Evolutionary conservation across 2,113 vertebrate genomes (phyloP), one percentile per base, ranked within the genome.

Genomic region (Proteles cristata): DNA sequence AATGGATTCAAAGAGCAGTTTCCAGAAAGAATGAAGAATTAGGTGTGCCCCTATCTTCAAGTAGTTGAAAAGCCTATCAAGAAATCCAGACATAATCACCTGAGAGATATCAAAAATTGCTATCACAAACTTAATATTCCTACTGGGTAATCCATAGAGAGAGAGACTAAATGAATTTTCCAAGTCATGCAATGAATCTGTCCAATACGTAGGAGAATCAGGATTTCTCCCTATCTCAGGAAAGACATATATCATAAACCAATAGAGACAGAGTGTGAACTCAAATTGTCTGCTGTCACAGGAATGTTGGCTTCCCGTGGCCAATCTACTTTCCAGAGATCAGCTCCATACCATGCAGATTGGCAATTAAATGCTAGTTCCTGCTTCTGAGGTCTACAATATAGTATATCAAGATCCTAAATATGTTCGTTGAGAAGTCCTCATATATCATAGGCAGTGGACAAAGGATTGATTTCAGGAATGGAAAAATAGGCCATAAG

Each of bases 1-100:
- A 48, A 19, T 11, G 89, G 26, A 93, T 21, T 92, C 21, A 58
- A 90, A 35, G 86, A 73, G 28, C n/a, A 2, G 0, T 63, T 84
- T 94, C 48, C 74, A 84, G 73, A 84, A 93, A 96, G 23, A 92
- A 74, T 89, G 61, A 94, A 95, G n/a, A 94, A 95, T 53, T 85
- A 45, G 39, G 26, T 77, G 31, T 48, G 39, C 23, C 85, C 43
- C 55, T 76, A 80, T 73, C 76, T 66, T 90, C 53, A 90, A 74
- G 55, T 31, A 92, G 26, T 90, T 85, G 89, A 81, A 92, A 90
- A 77, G 66, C 19, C 28, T 86, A 86, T 81, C 33, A 61, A 45
- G 25, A 91, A 88, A 90, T 65, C 65, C 23, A 63, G 82, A 92
- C 50, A 63, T 6, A 92, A 79, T 66, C 45, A 63, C 61, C n/a